A percentile compares a stretch with the other conserved stretches of the same genome.
phyloP scores from a whole-genome alignment of 2,888 invertebrate species.

The Drosophila austrosaltans region DNA sequence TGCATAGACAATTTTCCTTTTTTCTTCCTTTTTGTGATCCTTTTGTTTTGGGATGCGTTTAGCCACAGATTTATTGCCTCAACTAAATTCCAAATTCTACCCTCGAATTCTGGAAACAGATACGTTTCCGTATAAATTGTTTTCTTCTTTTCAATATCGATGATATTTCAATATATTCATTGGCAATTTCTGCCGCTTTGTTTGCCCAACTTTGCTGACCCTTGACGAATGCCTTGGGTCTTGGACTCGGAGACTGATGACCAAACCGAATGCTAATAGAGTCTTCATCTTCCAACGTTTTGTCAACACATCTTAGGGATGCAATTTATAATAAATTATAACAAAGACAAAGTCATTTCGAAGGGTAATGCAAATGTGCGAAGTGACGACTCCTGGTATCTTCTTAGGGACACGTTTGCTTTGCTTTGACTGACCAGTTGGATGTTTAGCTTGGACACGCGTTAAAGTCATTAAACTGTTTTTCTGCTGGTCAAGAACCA shows the following conservation, averaged over 20 bases:
- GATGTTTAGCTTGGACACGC: conserved; percentile 60
- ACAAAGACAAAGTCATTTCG: conserved; percentile 34
- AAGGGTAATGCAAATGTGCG: conserved; percentile 61
- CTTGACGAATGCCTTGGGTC: conserved; percentile 21
- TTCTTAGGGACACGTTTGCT: conserved; percentile 26
- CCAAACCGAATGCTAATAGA: conserved; percentile 54
- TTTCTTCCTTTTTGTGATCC: conserved; percentile 44
- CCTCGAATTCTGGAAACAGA: conserved; percentile 28
- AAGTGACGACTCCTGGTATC: conserved; percentile 21
- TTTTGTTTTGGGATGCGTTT: conserved; percentile 59
- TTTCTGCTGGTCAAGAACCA: conserved; percentile 60
- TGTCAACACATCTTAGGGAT: conserved; percentile 45
- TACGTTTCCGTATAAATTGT: no score
- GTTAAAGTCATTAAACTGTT: conserved; percentile 45
- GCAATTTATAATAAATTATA: conserved; percentile 5
- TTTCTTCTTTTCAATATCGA: conserved; percentile 16
- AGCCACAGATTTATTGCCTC: conserved; percentile 75
- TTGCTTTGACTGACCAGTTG: conserved; percentile 36
- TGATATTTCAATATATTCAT: conserved; percentile 59
- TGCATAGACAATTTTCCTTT: conserved; percentile 27
- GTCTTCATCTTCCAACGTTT: conserved; percentile 39
- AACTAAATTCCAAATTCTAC: conserved; percentile 50
- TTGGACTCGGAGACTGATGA: conserved; percentile 27
- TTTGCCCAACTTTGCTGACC: conserved; percentile 58
- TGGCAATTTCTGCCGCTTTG: conserved; percentile 38